Evolutionary conservation across 2,113 vertebrate genomes (phyloP).

Genomic region (Cairina moschata): DNA sequence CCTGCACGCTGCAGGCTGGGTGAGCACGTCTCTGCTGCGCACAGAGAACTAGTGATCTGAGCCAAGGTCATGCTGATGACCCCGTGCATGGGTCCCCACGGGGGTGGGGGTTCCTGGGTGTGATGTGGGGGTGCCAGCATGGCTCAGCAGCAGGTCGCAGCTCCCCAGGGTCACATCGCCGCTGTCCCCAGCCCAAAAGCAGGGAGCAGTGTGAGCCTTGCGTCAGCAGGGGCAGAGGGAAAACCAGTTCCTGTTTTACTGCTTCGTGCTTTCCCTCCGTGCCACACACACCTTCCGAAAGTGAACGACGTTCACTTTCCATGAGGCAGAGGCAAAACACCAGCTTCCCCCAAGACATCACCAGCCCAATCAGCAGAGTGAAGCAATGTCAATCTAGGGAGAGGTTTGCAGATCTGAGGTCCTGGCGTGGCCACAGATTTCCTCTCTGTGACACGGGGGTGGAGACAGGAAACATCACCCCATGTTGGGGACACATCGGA

Average conservation of each 20-base stretch:
- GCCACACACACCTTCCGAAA: neutral
- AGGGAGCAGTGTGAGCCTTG: neutral
- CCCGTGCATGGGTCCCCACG: neutral
- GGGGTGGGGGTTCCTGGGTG: neutral
- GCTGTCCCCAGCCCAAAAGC: neutral
- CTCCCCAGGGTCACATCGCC: neutral
- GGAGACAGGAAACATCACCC: neutral
- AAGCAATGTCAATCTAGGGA: neutral
- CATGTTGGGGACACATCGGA: accelerated
- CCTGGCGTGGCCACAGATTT: neutral
- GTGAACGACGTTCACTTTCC: neutral
- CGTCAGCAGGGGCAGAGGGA: neutral
- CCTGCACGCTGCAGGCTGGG: neutral
- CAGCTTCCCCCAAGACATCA: neutral
- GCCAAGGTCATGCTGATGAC: neutral
- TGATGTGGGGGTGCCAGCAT: neutral
- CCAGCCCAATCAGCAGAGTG: neutral
- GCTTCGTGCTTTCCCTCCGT: neutral
- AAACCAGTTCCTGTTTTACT: neutral
- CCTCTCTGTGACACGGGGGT: neutral
- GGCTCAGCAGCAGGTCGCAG: accelerated
- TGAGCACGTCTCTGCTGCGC: neutral
- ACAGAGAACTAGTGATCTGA: neutral
- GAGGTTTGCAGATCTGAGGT: conserved; percentile 10
- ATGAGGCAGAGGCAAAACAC: neutral